Percentiles rank a stretch among this genome's conserved stretches.
Conservation (phyloP, 2,797 vertebrate genomes). For the Hoplostethus mediterraneus region DNA sequence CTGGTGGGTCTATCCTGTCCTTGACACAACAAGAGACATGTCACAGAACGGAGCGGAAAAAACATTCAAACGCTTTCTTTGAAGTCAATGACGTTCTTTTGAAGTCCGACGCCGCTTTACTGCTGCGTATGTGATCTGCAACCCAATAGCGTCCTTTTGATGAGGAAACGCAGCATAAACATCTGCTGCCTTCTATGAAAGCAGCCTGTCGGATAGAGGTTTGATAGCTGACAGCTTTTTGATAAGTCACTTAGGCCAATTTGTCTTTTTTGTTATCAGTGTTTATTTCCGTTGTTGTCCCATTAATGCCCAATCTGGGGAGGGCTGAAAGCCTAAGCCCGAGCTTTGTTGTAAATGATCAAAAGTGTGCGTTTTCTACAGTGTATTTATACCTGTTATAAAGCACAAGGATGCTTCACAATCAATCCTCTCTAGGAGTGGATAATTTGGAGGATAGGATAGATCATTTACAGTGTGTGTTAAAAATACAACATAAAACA, state of each 20-base stretch:
- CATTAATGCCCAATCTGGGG: constrained; percentile 18
- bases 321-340: constrained; percentile 1
- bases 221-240: constrained; percentile 55
- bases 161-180: constrained; percentile 28
- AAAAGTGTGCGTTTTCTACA: neutral
- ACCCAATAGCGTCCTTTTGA: constrained; percentile 50
- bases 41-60: constrained; percentile 27
- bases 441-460: neutral
- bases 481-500: neutral
- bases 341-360: neutral
- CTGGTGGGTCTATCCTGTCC: constrained; percentile 45
- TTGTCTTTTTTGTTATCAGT: constrained; percentile 34
- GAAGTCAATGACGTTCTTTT: constrained; percentile 45
- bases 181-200: constrained; percentile 43
- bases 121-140: constrained; percentile 47
- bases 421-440: neutral
- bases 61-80: constrained; percentile 48
- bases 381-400: neutral
- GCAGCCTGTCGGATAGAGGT: constrained; percentile 37
- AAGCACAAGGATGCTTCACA: neutral
- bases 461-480: neutral
- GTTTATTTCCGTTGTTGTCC: constrained; percentile 27
- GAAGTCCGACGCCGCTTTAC: constrained; percentile 35
- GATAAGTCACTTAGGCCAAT: constrained; percentile 55
- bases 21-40: constrained; percentile 44